Base-by-base conservation (phyloP, 2,113 vertebrate genomes). In the Eulemur macaco region DNA sequence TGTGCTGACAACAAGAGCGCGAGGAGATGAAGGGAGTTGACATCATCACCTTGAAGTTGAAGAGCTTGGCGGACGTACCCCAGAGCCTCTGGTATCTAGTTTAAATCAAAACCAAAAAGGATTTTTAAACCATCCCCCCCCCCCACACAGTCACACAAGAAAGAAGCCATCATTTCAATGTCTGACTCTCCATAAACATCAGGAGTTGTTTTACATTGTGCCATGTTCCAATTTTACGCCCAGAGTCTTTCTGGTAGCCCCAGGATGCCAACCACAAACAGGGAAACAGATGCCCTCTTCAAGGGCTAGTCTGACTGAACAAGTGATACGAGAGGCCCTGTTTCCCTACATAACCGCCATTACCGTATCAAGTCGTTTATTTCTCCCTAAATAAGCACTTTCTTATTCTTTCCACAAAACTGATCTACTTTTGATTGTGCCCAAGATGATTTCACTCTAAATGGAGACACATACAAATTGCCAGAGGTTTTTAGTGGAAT, bases 21-120 rank as follows among this genome's bases (percentile, higher is more conserved):
- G 84, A 99, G 99, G 91, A 99, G 99, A 97, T 99, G 99, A 96
- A 99, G 98, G 54, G 99, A 99, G 98, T 99, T 99, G 96, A 99
- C 99, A 58, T 99, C 99, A 37, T 99, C 99, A 15, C 99, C 99
- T 96, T 99, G 99, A 80, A 99, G 99, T 2, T 99, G 99, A 88
- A 99, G 98, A 54, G 99, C 99, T 97, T 99, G 99, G 45, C 99
- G 99, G 78, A 99, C 99, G 8, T 99, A 99, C 89, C 99, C 99
- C 93, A 99, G 98, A 39, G 99, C 99, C 98, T 99, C 99, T 10
- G 99, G 99, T 96, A 99, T 99, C 99, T 99, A 98, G 95, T 97
- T 93, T 7, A 76, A 86, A 95, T 86, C 74, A 96, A 94, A 77
- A 73, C 45, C 97, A 86, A 94, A 94, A 97, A 87, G 64, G 47